Percentiles rank a stretch among this genome's conserved stretches.
Conservation (phyloP, 2,113 vertebrate species). For the Ophthalmolycus amberensis region DNA sequence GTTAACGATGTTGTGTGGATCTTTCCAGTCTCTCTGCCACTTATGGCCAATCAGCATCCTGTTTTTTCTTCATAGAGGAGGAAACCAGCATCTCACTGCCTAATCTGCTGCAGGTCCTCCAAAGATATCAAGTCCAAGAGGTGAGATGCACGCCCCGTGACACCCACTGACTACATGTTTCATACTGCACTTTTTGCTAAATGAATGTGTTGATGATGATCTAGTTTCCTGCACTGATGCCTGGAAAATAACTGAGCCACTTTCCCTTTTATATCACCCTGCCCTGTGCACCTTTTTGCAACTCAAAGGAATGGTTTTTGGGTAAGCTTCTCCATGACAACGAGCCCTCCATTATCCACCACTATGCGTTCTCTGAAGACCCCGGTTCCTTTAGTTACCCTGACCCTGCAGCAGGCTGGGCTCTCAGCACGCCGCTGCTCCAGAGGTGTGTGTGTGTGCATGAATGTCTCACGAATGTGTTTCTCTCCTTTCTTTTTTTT, state of each 20-base stretch:
- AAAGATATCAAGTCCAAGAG: conserved; percentile 84
- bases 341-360: conserved; percentile 93
- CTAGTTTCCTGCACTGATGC: not conserved
- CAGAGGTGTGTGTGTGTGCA: conserved; percentile 81
- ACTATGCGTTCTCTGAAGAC: conserved; percentile 94
- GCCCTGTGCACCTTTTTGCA: not conserved
- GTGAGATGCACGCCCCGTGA: conserved; percentile 67
- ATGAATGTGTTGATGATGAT: not conserved
- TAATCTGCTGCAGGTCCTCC: conserved; percentile 84
- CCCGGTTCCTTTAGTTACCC: conserved; percentile 90
- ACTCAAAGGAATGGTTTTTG: conserved; percentile 91
- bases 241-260: not conserved
- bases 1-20: conserved; percentile 3
- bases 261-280: not conserved
- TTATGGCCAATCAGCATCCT: conserved; percentile 86
- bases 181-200: not conserved
- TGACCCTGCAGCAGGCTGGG: conserved; percentile 93
- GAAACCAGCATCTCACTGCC: conserved; percentile 85
- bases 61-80: conserved; percentile 95
- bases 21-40: conserved; percentile 83
- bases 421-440: conserved; percentile 88
- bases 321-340: conserved; percentile 90
- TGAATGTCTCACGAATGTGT: not conserved
- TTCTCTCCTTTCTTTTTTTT: not conserved
- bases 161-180: not conserved